Evolutionary conservation across 2,888 invertebrate genomes (phyloP).

Genomic region (Eupithecia abbreviata): DNA sequence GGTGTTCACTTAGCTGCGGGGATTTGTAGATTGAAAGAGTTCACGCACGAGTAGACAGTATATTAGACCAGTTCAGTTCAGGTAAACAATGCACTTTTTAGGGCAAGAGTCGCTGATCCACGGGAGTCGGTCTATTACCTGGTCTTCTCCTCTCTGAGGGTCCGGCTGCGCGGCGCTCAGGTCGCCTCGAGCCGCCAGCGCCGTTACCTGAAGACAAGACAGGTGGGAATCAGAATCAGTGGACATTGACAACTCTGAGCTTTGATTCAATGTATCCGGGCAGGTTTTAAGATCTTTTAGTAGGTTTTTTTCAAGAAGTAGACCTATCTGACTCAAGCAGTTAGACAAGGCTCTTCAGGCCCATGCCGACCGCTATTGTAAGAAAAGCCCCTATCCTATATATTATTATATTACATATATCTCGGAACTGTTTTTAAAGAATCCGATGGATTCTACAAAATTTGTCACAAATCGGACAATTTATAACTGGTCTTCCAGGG

Average conservation of each 20-base stretch:
- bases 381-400: too few species aligned
- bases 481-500: too few species aligned
- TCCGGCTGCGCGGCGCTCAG: slow-evolving; percentile 66
- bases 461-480: neutral
- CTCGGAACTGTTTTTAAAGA: too few species aligned
- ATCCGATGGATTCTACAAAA: neutral
- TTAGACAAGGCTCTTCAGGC: neutral
- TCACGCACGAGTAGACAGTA: too few species aligned
- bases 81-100: too few species aligned
- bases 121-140: slow-evolving; percentile 51
- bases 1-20: too few species aligned
- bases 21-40: too few species aligned
- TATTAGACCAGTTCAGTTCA: too few species aligned
- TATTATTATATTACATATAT: too few species aligned
- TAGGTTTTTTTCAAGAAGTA: neutral
- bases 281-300: neutral
- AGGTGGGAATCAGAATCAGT: neutral
- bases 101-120: neutral
- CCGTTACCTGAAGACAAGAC: slow-evolving; percentile 55
- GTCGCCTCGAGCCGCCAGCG: slow-evolving; percentile 68
- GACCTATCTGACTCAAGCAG: neutral
- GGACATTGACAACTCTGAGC: neutral
- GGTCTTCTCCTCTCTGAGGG: slow-evolving; percentile 65
- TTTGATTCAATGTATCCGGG: neutral
- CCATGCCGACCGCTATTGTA: neutral